These are phyloP conservation scores for Mythimna loreyi DNA, from an alignment of 2,888 invertebrate species.

Conservation along the genomic window DNA sequence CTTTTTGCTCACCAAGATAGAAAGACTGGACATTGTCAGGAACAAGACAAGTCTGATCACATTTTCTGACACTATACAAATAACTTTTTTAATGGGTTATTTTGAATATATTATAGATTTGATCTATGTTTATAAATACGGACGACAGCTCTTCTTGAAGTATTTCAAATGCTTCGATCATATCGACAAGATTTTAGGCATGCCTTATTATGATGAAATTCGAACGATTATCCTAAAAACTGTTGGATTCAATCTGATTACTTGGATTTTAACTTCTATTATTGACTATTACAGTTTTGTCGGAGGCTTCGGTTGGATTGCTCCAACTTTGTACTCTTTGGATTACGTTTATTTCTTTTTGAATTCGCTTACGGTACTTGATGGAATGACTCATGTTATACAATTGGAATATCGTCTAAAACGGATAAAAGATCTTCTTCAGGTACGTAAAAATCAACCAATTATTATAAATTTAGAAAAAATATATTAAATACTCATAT, in stretches of 20 bases:
- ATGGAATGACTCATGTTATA: constrained; percentile 56
- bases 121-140: constrained; percentile 56
- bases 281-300: constrained; percentile 53
- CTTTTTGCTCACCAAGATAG: constrained; percentile 36
- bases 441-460: constrained; percentile 20
- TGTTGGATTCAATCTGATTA: constrained; percentile 19
- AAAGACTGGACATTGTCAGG: constrained; percentile 6
- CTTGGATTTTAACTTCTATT: constrained; percentile 3
- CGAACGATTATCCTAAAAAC: constrained; percentile 40
- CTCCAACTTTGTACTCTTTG: constrained; percentile 36
- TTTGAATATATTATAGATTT: constrained; percentile 61
- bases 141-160: constrained; percentile 43
- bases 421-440: constrained; percentile 34
- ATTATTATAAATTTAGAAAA: not conserved
- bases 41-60: constrained; percentile 11
- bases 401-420: constrained; percentile 63
- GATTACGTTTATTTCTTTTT: constrained; percentile 64
- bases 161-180: constrained; percentile 58
- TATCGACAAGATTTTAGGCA: constrained; percentile 61
- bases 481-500: not conserved
- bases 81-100: constrained; percentile 54
- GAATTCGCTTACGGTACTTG: constrained; percentile 55
- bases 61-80: constrained; percentile 53
- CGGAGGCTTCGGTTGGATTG: constrained; percentile 20
- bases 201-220: constrained; percentile 53